Percentiles rank a stretch among this genome's conserved stretches.
These are phyloP conservation scores for Salvelinus namaycush DNA, from an alignment of 2,113 vertebrate species.

Conservation along the genomic window DNA sequence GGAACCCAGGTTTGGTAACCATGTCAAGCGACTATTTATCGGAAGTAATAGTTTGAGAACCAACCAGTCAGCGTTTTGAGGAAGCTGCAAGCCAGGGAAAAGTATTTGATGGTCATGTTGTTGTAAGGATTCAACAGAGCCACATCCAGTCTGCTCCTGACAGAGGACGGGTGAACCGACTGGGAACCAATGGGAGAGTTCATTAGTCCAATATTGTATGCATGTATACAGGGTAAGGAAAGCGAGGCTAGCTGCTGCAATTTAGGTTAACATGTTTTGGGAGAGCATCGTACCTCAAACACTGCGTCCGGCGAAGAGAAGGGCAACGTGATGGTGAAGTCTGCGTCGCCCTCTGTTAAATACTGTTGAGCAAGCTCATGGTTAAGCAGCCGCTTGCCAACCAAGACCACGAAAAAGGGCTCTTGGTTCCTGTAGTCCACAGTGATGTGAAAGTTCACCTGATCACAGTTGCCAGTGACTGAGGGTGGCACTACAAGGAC, in stretches of 20 bases:
- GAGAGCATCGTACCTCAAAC: constrained; percentile 49
- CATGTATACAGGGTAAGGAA: too few relatives aligned
- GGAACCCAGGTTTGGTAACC: too few relatives aligned
- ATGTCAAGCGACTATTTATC: too few relatives aligned
- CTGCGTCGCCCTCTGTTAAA: constrained; percentile 54
- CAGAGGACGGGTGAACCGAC: constrained; percentile 35
- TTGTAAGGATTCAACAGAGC: too few relatives aligned
- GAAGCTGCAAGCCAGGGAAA: too few relatives aligned
- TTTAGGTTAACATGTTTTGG: too few relatives aligned
- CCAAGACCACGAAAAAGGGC: constrained; percentile 42
- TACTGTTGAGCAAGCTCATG: constrained; percentile 48
- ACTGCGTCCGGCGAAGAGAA: constrained; percentile 35
- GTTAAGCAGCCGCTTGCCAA: constrained; percentile 54
- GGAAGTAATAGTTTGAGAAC: too few relatives aligned
- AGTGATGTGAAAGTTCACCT: constrained; percentile 50
- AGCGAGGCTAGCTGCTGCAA: too few relatives aligned
- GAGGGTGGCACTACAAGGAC: constrained; percentile 45
- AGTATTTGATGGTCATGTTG: too few relatives aligned
- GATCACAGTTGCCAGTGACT: constrained; percentile 54
- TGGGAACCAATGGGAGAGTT: constrained; percentile 16
- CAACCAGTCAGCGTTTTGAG: too few relatives aligned
- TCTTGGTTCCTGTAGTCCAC: constrained; percentile 50
- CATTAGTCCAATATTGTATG: too few relatives aligned
- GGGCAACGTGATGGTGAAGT: constrained; percentile 59
- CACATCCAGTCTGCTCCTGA: too few relatives aligned